phyloP scores from a whole-genome alignment of 2,888 invertebrate species.

The Escarpia spicata region DNA sequence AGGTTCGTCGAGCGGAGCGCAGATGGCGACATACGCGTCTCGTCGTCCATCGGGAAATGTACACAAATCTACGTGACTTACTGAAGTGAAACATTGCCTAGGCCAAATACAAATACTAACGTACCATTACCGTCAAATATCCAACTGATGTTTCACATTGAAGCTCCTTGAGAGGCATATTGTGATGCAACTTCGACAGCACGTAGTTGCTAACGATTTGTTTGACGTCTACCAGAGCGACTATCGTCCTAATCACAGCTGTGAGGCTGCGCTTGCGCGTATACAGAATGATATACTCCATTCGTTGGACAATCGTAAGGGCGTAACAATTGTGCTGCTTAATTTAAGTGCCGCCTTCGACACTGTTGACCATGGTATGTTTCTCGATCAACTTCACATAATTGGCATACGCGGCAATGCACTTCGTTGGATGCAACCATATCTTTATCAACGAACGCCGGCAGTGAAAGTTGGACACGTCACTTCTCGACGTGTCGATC shows the following conservation, averaged over 20 bases:
- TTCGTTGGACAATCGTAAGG: too few species aligned
- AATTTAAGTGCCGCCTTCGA: not conserved
- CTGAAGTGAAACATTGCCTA: not conserved
- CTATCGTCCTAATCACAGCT: not conserved
- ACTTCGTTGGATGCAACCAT: not conserved
- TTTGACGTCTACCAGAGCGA: not conserved
- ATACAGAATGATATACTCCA: too few species aligned
- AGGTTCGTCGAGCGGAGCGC: too few species aligned
- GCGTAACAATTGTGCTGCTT: not conserved
- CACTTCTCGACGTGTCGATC: not conserved
- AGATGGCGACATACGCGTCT: too few species aligned
- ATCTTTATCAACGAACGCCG: not conserved
- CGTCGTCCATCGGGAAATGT: too few species aligned
- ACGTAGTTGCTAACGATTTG: not conserved
- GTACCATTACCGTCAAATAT: not conserved
- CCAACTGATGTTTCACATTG: not conserved
- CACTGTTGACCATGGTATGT: not conserved
- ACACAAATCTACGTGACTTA: not conserved
- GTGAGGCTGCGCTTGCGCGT: not conserved
- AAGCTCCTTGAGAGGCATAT: not conserved
- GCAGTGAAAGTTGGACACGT: not conserved
- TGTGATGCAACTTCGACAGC: not conserved
- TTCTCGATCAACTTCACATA: not conserved
- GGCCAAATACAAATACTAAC: not conserved
- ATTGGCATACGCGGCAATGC: not conserved